Percentiles rank a stretch among this genome's conserved stretches.
Conservation (phyloP, 2,888 invertebrate species). For the Bugula neritina region DNA sequence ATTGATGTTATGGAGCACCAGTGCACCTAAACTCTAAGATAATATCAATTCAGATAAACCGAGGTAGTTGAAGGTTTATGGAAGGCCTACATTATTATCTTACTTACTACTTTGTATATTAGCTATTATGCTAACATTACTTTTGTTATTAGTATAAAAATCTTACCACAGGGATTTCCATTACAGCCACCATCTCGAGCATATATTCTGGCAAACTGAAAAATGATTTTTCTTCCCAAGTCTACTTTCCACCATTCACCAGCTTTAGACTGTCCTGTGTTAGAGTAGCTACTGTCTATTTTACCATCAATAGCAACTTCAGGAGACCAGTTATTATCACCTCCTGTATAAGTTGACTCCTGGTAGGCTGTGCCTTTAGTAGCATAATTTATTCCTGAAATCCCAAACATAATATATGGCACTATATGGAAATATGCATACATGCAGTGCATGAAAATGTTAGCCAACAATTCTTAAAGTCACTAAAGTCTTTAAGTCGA, state of each 20-base stretch:
- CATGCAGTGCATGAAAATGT: too few relatives aligned
- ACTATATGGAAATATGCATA: too few relatives aligned
- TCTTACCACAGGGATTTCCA: not conserved
- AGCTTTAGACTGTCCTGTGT: not conserved
- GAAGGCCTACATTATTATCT: too few relatives aligned
- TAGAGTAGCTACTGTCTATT: not conserved
- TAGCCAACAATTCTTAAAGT: too few relatives aligned
- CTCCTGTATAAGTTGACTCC: not conserved
- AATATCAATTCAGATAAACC: too few relatives aligned
- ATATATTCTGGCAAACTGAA: slow-evolving; percentile 14
- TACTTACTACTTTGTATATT: too few relatives aligned
- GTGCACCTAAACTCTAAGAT: too few relatives aligned
- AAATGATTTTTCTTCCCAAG: not conserved
- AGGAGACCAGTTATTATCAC: not conserved
- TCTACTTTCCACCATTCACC: slow-evolving; percentile 23
- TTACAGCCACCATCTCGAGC: not conserved
- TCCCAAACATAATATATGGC: not conserved
- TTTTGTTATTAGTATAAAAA: too few relatives aligned
- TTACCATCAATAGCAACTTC: not conserved
- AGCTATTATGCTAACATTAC: too few relatives aligned
- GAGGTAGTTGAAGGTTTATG: too few relatives aligned
- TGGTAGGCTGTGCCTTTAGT: not conserved
- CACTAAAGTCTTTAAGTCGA: too few relatives aligned
- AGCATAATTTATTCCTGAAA: slow-evolving; percentile 8
- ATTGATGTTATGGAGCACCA: too few relatives aligned